These are phyloP conservation scores for Chloroceryle inda DNA, from an alignment of 2,797 vertebrate species.

Conservation along the genomic window DNA sequence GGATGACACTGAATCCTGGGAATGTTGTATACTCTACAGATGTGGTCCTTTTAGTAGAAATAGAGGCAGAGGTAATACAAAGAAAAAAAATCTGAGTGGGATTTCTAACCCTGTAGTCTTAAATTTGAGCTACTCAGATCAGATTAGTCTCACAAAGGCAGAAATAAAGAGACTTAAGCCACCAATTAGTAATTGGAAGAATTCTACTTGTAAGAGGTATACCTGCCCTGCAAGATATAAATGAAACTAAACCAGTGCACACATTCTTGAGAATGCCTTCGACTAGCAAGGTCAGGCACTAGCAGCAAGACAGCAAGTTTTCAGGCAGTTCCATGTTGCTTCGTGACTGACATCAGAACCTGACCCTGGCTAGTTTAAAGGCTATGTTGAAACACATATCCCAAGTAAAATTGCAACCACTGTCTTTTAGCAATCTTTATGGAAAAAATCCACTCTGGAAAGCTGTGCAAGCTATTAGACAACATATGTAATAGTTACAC, in stretches of 20 bases:
- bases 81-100: neutral
- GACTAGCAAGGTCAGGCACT: neutral
- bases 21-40: neutral
- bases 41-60: neutral
- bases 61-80: neutral
- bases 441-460: neutral
- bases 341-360: neutral
- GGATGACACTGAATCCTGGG: neutral
- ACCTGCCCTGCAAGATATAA: neutral
- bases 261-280: neutral
- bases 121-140: neutral
- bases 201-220: neutral
- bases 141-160: neutral
- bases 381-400: neutral
- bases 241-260: neutral
- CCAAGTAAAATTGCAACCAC: neutral
- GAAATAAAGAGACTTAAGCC: neutral
- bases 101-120: neutral
- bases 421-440: neutral
- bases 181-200: neutral
- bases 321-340: neutral
- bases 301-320: accelerated
- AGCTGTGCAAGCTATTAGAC: neutral
- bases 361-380: neutral
- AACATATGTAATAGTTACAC: neutral